phyloP scores from a whole-genome alignment of 2,888 invertebrate species.

The Cerceris ruficornis region DNA sequence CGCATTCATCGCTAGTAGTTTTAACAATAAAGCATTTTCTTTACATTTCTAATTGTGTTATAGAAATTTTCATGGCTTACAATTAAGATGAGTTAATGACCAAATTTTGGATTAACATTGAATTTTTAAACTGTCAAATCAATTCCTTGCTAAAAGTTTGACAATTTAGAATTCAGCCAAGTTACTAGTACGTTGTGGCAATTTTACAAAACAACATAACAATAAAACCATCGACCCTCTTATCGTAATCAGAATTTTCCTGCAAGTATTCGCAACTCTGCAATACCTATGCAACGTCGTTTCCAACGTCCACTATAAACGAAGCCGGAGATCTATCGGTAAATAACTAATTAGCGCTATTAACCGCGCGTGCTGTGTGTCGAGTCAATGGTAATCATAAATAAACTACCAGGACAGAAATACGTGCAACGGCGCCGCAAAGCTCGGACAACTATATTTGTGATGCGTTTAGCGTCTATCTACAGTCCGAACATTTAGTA shows the following conservation, averaged over 20 bases:
- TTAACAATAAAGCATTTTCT: no score
- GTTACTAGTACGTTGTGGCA: no score
- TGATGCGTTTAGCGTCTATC: conserved; percentile 8
- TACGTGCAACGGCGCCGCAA: conserved; percentile 33
- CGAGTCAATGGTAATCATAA: conserved; percentile 36
- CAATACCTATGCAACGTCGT: background rate
- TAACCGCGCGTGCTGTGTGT: conserved; percentile 36
- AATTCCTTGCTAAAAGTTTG: no score
- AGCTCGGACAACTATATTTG: conserved; percentile 10
- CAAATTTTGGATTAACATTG: no score
- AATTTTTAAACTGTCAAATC: no score
- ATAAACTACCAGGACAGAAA: conserved; percentile 31
- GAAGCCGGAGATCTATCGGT: conserved; percentile 25
- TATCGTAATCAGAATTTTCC: background rate
- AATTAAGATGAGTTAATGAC: no score
- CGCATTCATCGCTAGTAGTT: no score
- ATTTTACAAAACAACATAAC: no score
- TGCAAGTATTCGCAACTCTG: background rate
- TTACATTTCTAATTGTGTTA: no score
- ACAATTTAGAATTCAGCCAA: no score
- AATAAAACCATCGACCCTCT: no score
- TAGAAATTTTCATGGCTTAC: no score
- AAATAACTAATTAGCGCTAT: conserved; percentile 60
- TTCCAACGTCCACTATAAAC: background rate
- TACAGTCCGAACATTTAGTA: background rate